A percentile compares a stretch with the other conserved stretches of the same genome.
These are phyloP conservation scores for Odontophorus gujanensis DNA, from an alignment of 2,113 vertebrate genomes.

Conservation along the genomic window DNA sequence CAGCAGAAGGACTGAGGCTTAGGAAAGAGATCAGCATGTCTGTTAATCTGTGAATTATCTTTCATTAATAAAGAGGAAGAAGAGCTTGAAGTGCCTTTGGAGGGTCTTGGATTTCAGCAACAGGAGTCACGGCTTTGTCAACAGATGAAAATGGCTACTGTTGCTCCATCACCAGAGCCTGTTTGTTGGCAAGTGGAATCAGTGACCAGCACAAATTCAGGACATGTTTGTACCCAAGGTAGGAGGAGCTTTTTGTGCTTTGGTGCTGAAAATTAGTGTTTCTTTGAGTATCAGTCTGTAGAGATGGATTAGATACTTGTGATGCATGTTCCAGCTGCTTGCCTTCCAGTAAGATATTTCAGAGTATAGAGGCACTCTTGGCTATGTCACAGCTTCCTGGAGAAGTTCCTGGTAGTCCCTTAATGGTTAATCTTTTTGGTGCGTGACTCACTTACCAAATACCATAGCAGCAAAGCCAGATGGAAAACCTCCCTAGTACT, in stretches of 20 bases:
- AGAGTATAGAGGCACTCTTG: neutral
- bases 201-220: slow-evolving; percentile 69
- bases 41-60: slow-evolving; percentile 61
- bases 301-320: neutral
- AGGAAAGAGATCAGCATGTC: slow-evolving; percentile 5
- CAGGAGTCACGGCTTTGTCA: slow-evolving; percentile 87
- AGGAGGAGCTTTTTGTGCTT: slow-evolving; percentile 38
- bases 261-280: neutral
- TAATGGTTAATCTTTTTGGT: neutral
- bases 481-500: neutral
- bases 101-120: slow-evolving; percentile 81
- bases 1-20: neutral
- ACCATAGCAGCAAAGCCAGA: neutral
- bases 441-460: neutral
- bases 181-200: slow-evolving; percentile 84
- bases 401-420: neutral
- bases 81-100: slow-evolving; percentile 81
- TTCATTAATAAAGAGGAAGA: slow-evolving; percentile 78
- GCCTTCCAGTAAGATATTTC: neutral
- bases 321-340: neutral
- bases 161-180: slow-evolving; percentile 77
- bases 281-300: neutral
- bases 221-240: slow-evolving; percentile 82
- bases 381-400: neutral
- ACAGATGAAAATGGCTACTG: slow-evolving; percentile 86